These are phyloP conservation scores for Orbicella faveolata DNA, from an alignment of 64 coral and sea anemone species.

Conservation along the genomic window DNA sequence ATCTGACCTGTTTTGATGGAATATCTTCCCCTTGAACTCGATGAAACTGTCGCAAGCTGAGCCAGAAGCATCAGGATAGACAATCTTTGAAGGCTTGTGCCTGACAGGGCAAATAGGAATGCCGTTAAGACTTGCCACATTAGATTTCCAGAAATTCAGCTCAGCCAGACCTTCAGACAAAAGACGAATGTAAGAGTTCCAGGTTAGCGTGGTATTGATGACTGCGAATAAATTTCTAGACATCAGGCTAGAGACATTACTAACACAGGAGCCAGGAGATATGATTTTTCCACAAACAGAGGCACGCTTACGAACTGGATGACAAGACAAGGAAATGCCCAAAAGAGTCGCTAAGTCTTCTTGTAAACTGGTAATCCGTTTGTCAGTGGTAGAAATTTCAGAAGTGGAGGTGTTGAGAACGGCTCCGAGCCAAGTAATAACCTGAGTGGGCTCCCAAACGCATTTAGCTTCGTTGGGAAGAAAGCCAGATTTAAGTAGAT, in stretches of 20 bases:
- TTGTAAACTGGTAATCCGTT: neutral
- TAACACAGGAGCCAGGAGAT: neutral
- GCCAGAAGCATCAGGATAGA: constrained; percentile 27
- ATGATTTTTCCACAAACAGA: no score
- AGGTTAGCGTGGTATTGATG: no score
- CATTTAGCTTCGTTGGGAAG: neutral
- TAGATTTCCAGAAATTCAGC: no score
- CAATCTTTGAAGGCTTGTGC: neutral
- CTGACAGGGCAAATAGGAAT: no score
- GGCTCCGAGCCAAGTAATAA: constrained; percentile 38
- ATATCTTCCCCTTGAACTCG: neutral
- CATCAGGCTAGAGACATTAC: no score
- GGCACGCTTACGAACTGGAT: no score
- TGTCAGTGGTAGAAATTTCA: constrained; percentile 31
- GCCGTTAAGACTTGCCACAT: no score
- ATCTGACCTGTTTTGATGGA: constrained; percentile 16
- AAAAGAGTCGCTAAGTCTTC: no score
- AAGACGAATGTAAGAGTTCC: no score
- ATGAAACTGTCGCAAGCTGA: neutral
- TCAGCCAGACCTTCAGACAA: no score
- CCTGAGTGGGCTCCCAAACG: constrained; percentile 31
- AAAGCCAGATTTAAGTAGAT: neutral
- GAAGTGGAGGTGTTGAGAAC: constrained; percentile 36
- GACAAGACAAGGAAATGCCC: no score
- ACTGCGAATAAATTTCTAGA: no score